Evolutionary conservation across 2,888 invertebrate genomes (phyloP), one percentile per base, ranked within the genome.

Genomic region (Laspeyria flexula): DNA sequence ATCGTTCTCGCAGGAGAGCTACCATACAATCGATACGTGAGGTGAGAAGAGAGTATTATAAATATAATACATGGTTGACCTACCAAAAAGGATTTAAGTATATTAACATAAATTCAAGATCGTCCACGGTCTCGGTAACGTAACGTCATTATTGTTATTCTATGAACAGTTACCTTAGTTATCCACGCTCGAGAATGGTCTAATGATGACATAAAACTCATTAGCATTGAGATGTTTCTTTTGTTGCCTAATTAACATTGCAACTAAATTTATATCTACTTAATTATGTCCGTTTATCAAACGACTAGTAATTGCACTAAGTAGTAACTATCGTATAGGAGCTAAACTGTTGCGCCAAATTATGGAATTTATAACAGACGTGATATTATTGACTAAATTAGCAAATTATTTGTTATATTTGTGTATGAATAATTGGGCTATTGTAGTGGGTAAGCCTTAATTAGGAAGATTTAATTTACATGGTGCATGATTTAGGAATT

Each of bases 11-110:
- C 21, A 80, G 89, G 56, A 80, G 88, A 38, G 77, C 78, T 10
- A 88, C 89, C 5, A 77, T 90, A 47, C 88, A 90, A 60, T 87
- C 88, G 10, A 73, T 90, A 50, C 77, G 79, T 23, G 88, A 88
- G 90, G 91, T 91, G 78, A 87, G 88, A 48, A 3, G 5, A 2
- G 18, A 18, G 5, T 18, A 18, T 18, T 18, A 18, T 18, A 18
- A 18, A 7, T 27, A 25, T 7, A 1, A 25, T 25, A 21, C 2
- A 27, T 31, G 38, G 12, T 25, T 23, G 29, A 39, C 31, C 29
- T 29, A 15, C 11, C 31, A 45, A 43, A 48, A 43, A 39, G 21
- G 29, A 10, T 11, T 5, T 1, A 30, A 30, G 11, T 30, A 34
- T n/a, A 42, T 59, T 49, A 37, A 42, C 60, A 50, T 64, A 44